phyloP scores from a whole-genome alignment of 1,140 invertebrate genomes.

The Lepidurus apus region DNA sequence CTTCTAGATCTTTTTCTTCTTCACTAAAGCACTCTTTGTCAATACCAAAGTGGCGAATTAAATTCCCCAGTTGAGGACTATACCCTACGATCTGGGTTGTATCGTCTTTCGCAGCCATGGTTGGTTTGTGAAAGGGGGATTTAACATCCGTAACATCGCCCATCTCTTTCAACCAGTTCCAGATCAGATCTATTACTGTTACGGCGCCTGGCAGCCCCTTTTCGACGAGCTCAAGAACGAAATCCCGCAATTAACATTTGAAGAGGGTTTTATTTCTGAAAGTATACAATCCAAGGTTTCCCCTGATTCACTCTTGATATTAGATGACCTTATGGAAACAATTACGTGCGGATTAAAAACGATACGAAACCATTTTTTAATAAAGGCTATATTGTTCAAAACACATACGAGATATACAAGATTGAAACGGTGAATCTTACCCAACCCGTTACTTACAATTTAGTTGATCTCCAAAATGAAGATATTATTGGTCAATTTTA shows the following conservation, averaged over 20 bases:
- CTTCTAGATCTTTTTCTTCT: too few species aligned
- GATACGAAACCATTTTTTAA: too few species aligned
- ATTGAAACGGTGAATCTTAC: too few species aligned
- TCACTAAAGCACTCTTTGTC: too few species aligned
- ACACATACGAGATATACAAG: too few species aligned
- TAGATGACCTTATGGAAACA: not conserved
- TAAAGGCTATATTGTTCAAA: too few species aligned
- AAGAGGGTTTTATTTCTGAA: not conserved
- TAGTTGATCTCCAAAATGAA: too few species aligned
- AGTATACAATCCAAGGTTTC: not conserved
- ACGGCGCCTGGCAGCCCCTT: not conserved
- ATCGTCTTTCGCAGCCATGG: not conserved
- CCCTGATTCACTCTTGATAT: not conserved
- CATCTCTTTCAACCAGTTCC: not conserved
- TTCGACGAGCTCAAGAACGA: not conserved
- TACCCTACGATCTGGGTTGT: not conserved
- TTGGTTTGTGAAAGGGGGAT: not conserved
- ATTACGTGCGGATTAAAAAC: too few species aligned
- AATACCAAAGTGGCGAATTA: not conserved
- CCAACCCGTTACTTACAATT: too few species aligned
- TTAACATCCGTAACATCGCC: not conserved
- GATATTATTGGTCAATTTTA: too few species aligned
- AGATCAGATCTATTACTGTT: not conserved
- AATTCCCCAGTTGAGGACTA: not conserved
- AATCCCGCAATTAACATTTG: not conserved